phyloP scores from a whole-genome alignment of 2,113 vertebrate genomes.

The Pungitius pungitius region DNA sequence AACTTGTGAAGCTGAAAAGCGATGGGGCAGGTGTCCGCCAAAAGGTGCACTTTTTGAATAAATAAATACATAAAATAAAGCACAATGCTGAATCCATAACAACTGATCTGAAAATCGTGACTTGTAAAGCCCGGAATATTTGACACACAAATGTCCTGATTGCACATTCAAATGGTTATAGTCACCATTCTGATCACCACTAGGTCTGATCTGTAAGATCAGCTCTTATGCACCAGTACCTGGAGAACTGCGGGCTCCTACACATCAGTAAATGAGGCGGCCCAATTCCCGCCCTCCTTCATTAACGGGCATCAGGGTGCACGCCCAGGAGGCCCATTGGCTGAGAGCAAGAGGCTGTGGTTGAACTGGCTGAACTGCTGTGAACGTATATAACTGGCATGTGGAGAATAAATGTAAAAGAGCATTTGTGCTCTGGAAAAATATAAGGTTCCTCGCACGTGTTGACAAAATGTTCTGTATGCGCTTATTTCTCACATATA shows the following conservation, averaged over 20 bases:
- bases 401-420: slow-evolving; percentile 15
- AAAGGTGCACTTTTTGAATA: neutral
- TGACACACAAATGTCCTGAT: neutral
- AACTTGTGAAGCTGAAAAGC: neutral
- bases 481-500: too few species aligned
- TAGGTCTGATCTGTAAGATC: neutral
- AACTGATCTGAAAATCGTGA: neutral
- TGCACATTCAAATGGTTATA: slow-evolving; percentile 8
- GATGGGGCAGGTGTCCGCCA: neutral
- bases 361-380: slow-evolving; percentile 19
- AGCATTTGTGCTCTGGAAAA: slow-evolving; percentile 33
- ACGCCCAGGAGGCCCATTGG: slow-evolving; percentile 16
- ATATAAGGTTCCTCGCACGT: slow-evolving; percentile 5
- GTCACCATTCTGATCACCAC: slow-evolving; percentile 2
- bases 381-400: slow-evolving; percentile 20
- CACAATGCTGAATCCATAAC: neutral
- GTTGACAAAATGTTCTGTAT: too few species aligned
- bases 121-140: slow-evolving; percentile 1
- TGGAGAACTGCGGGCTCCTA: slow-evolving; percentile 2
- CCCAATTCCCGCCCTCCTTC: neutral
- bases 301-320: slow-evolving; percentile 33
- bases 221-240: neutral
- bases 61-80: neutral
- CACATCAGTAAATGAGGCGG: neutral
- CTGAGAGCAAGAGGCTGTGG: slow-evolving; percentile 11